Conservation (phyloP, 2,888 invertebrate genomes). For the Brenthis hecate region DNA sequence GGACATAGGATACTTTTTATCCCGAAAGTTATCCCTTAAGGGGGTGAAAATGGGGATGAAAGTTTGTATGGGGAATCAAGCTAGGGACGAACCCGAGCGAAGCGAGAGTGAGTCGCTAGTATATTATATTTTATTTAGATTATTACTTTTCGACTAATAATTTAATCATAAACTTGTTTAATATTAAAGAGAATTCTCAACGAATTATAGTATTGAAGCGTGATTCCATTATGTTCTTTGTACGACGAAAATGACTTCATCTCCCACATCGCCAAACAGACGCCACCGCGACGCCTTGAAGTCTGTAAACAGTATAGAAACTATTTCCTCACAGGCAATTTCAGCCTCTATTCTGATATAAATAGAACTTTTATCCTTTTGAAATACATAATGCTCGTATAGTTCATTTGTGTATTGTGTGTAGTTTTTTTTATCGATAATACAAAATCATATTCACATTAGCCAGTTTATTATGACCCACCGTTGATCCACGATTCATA, state of each 20-base stretch:
- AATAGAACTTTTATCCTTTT: conserved; percentile 2
- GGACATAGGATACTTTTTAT: no score
- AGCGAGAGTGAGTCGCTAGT: no score
- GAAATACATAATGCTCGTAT: neutral
- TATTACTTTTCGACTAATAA: no score
- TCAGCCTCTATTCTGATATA: conserved; percentile 12
- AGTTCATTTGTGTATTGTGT: neutral
- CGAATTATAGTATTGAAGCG: conserved; percentile 12
- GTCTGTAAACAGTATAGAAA: conserved; percentile 39
- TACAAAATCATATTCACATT: conserved; percentile 34
- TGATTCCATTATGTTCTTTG: conserved; percentile 34
- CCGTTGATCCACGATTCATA: conserved; percentile 3
- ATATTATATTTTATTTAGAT: no score
- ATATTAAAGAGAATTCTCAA: conserved; percentile 10
- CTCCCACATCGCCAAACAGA: conserved; percentile 38
- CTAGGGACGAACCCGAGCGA: no score
- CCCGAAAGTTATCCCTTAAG: no score
- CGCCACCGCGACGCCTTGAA: conserved; percentile 40
- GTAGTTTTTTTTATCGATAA: conserved; percentile 35
- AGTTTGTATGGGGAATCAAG: no score
- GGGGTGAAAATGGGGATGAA: no score
- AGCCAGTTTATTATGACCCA: conserved; percentile 35
- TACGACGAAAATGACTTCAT: conserved; percentile 37
- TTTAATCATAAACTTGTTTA: conserved; percentile 8
- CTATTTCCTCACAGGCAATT: conserved; percentile 18